Evolutionary conservation across 2,113 vertebrate genomes (phyloP).

Genomic region (Hemicordylus capensis): DNA sequence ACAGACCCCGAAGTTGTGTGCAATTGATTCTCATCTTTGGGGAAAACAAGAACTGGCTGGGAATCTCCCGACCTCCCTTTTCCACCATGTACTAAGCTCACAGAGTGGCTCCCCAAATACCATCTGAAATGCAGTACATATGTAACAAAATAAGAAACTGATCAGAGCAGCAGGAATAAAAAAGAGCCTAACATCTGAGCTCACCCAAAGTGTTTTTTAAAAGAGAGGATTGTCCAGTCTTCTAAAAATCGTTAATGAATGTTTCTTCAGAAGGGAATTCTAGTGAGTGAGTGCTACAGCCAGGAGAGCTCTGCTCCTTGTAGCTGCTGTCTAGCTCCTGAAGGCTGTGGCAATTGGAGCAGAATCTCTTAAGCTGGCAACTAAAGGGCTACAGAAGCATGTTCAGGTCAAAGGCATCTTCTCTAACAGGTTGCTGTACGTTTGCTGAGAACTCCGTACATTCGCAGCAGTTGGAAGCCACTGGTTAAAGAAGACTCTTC

Average conservation of each 20-base stretch:
- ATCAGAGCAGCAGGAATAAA: background rate
- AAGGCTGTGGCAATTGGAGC: background rate
- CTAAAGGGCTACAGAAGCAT: too few species aligned
- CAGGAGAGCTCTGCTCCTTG: background rate
- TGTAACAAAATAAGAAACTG: background rate
- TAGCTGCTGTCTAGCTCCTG: too few species aligned
- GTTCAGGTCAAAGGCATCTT: background rate
- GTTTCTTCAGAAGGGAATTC: background rate
- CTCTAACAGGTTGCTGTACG: background rate
- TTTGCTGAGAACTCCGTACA: background rate
- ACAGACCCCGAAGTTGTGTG: background rate
- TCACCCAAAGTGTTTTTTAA: background rate
- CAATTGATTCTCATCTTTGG: background rate
- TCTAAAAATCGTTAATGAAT: background rate
- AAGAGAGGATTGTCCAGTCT: background rate
- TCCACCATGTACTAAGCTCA: background rate
- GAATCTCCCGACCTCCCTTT: too few species aligned
- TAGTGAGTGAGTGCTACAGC: background rate
- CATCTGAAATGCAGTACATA: too few species aligned
- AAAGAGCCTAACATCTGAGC: background rate
- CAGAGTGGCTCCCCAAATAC: background rate
- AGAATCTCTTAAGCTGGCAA: too few species aligned
- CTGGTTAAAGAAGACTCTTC: background rate
- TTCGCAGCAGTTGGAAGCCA: background rate
- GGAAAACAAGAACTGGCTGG: too few species aligned